These are phyloP conservation scores for Echinops telfairi DNA, from an alignment of 2,113 vertebrate genomes.

Conservation along the genomic window DNA sequence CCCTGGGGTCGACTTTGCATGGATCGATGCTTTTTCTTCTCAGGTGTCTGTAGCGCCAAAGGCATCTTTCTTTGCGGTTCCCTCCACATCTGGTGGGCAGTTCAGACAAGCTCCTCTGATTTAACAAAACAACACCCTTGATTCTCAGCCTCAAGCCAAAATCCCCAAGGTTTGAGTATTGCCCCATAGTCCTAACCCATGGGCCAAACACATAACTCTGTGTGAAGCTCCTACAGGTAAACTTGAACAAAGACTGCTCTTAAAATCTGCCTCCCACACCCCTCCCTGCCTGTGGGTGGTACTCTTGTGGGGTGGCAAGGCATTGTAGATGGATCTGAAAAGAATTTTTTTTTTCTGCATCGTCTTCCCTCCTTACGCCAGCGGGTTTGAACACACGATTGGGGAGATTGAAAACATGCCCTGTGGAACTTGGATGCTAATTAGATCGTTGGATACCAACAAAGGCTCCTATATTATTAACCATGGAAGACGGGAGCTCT, in stretches of 20 bases:
- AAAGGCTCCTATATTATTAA: not conserved
- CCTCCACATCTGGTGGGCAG: not conserved
- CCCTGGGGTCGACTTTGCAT: too few species aligned
- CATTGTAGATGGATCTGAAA: not conserved
- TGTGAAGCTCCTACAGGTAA: not conserved
- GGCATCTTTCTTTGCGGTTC: not conserved
- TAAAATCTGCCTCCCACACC: not conserved
- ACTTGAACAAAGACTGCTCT: not conserved
- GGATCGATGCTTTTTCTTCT: not conserved
- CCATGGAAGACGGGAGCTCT: not conserved
- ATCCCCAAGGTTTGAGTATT: not conserved
- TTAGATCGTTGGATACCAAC: not conserved
- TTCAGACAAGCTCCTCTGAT: not conserved
- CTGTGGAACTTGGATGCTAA: not conserved
- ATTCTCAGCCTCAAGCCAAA: slow-evolving; percentile 31
- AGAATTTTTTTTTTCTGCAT: not conserved
- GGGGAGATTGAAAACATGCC: not conserved
- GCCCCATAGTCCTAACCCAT: not conserved
- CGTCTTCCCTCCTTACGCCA: not conserved
- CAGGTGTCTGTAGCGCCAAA: not conserved
- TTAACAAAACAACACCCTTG: not conserved
- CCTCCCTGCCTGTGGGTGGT: not conserved
- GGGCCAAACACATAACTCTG: slow-evolving; percentile 28
- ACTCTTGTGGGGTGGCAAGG: not conserved
- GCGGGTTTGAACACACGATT: not conserved